Percentiles rank a stretch among this genome's conserved stretches.
Evolutionary conservation across 1,140 invertebrate genomes (phyloP).

Genomic region (Neotoxoptera formosana): DNA sequence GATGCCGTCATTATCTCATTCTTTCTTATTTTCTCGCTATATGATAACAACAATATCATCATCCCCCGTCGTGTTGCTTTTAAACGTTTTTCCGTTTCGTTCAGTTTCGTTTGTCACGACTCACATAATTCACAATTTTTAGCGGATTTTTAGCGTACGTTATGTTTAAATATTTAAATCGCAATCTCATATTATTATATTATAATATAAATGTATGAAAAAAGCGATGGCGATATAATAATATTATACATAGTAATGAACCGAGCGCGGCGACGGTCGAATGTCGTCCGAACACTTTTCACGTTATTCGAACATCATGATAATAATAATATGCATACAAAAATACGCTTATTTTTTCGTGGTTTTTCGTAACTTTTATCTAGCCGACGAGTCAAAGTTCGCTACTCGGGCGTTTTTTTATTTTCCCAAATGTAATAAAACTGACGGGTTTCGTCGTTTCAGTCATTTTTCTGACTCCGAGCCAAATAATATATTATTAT

Average conservation of each 20-base stretch:
- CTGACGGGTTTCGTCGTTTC: neutral
- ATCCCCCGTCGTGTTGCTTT: neutral
- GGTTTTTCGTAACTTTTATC: neutral
- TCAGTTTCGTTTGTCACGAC: neutral
- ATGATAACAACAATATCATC: neutral
- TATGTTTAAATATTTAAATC: slow-evolving; percentile 6
- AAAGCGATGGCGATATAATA: neutral
- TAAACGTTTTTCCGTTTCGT: neutral
- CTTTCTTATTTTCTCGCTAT: neutral
- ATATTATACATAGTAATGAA: neutral
- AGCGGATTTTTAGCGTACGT: neutral
- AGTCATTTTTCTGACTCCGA: neutral
- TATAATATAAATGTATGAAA: neutral
- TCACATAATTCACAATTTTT: neutral
- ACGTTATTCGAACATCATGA: neutral
- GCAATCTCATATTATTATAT: neutral
- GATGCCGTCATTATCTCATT: neutral
- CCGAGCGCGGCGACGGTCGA: neutral
- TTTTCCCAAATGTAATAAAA: neutral
- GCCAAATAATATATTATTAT: neutral
- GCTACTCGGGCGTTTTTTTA: neutral
- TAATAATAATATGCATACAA: neutral
- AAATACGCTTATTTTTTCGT: neutral
- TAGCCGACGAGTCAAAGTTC: neutral
- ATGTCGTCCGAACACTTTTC: neutral